phyloP scores from a whole-genome alignment of 1,140 invertebrate genomes.

The Drosophila equinoxialis region DNA sequence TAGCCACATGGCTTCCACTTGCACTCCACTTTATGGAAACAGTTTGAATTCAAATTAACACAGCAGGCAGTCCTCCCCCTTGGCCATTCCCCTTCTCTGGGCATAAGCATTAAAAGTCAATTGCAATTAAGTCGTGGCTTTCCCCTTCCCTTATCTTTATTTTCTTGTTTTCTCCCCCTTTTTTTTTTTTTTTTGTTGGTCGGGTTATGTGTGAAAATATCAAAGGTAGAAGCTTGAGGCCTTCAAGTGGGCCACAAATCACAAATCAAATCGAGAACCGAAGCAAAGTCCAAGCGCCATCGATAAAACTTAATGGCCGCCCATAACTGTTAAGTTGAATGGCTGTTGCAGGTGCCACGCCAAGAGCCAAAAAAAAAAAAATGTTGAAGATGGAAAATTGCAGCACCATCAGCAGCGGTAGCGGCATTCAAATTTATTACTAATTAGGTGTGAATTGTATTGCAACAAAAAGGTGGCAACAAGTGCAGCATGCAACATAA shows the following conservation, averaged over 20 bases:
- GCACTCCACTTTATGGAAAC: slow-evolving; percentile 61
- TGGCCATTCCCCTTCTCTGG: not conserved
- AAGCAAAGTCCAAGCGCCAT: slow-evolving; percentile 53
- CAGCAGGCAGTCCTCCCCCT: slow-evolving; percentile 54
- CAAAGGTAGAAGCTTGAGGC: slow-evolving; percentile 55
- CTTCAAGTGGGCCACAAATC: slow-evolving; percentile 75
- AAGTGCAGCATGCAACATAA: slow-evolving; percentile 74
- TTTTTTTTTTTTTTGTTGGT: slow-evolving; percentile 21
- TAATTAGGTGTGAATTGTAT: slow-evolving; percentile 81
- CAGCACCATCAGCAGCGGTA: slow-evolving; percentile 13
- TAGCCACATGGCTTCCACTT: slow-evolving; percentile 47
- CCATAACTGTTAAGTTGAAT: slow-evolving; percentile 72
- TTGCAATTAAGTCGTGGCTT: slow-evolving; percentile 75
- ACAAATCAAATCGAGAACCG: slow-evolving; percentile 70
- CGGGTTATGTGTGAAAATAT: slow-evolving; percentile 69
- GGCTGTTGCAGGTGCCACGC: slow-evolving; percentile 34
- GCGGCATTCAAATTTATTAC: slow-evolving; percentile 79
- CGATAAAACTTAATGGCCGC: slow-evolving; percentile 80
- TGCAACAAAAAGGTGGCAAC: slow-evolving; percentile 46
- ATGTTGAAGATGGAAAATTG: slow-evolving; percentile 29
- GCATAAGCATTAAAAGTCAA: slow-evolving; percentile 74
- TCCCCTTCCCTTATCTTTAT: slow-evolving; percentile 28
- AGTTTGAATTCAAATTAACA: slow-evolving; percentile 79
- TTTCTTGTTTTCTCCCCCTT: slow-evolving; percentile 50
- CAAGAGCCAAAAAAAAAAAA: not conserved